Evolutionary conservation across 2,888 invertebrate species (phyloP).

Genomic region (Rhagonycha lutea): DNA sequence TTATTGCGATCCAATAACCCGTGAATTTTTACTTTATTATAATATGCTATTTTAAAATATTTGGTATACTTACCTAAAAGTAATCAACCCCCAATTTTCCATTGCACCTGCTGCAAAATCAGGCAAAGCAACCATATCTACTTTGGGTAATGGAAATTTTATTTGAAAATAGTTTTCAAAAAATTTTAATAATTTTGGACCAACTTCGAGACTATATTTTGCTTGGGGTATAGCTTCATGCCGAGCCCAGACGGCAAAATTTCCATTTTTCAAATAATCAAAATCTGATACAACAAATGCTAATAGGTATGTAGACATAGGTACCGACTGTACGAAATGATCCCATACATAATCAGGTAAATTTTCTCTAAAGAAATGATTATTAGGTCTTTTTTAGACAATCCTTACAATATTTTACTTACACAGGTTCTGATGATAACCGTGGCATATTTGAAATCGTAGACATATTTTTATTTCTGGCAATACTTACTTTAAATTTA

Average conservation of each 20-base stretch:
- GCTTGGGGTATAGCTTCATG: conserved; percentile 73
- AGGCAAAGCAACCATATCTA: conserved; percentile 91
- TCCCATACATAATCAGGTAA: conserved; percentile 74
- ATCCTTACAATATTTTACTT: conserved; percentile 48
- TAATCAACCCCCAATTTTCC: conserved; percentile 87
- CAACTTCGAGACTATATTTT: conserved; percentile 75
- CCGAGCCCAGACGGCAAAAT: conserved; percentile 73
- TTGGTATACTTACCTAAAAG: conserved; percentile 64
- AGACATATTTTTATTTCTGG: conserved; percentile 71
- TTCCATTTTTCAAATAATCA: conserved; percentile 59
- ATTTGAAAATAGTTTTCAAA: conserved; percentile 77
- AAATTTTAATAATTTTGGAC: conserved; percentile 71
- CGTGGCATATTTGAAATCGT: conserved; percentile 80
- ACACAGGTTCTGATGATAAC: conserved; percentile 58
- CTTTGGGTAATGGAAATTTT: conserved; percentile 77
- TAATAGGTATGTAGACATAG: conserved; percentile 89
- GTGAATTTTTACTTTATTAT: too few species aligned
- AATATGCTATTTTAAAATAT: too few species aligned
- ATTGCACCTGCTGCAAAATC: conserved; percentile 89
- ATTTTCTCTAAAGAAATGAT: conserved; percentile 55
- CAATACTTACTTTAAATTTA: conserved; percentile 76
- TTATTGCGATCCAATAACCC: too few species aligned
- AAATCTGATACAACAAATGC: conserved; percentile 85
- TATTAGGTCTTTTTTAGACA: background rate
- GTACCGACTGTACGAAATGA: conserved; percentile 74